phyloP scores from a whole-genome alignment of 30 jellyfish, hydroid and myxozoan genomes.

The Hydra vulgaris region DNA sequence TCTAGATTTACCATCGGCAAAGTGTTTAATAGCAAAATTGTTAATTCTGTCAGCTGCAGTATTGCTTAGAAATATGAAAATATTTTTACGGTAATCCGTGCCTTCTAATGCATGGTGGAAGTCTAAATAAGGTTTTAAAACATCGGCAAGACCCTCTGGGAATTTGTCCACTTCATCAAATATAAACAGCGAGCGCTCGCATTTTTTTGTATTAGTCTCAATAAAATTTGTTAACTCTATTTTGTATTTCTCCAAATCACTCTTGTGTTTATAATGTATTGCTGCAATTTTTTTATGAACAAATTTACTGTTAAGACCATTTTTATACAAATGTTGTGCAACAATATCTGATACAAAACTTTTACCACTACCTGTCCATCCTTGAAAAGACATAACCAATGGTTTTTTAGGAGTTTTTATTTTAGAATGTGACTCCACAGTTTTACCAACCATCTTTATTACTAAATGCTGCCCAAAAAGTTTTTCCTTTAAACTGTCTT shows the following conservation, averaged over 20 bases:
- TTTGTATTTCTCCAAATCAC: slow-evolving; percentile 17
- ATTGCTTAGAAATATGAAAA: slow-evolving; percentile 70
- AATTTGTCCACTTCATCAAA: slow-evolving; percentile 90
- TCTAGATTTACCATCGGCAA: slow-evolving; percentile 35
- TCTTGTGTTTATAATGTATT: slow-evolving; percentile 38
- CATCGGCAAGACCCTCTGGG: slow-evolving; percentile 83
- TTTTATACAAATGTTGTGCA: slow-evolving; percentile 49
- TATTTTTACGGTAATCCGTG: slow-evolving; percentile 60
- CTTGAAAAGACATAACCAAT: slow-evolving; percentile 81
- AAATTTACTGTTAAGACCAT: slow-evolving; percentile 65
- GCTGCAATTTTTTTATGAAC: slow-evolving; percentile 45
- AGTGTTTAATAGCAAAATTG: slow-evolving; percentile 34
- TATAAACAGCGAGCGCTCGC: slow-evolving; percentile 64
- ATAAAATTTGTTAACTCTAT: slow-evolving; percentile 27
- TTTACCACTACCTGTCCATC: slow-evolving; percentile 95
- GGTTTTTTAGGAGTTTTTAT: slow-evolving; percentile 66
- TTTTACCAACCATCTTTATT: slow-evolving; percentile 21
- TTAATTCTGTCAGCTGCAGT: slow-evolving; percentile 63
- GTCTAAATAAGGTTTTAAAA: slow-evolving; percentile 60
- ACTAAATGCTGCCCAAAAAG: slow-evolving; percentile 95
- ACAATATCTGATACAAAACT: slow-evolving; percentile 65
- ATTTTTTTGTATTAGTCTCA: slow-evolving; percentile 17
- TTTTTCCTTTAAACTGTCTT: slow-evolving; percentile 8
- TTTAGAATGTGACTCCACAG: slow-evolving; percentile 33
- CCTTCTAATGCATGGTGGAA: slow-evolving; percentile 66